phyloP scores from a whole-genome alignment of 2,888 invertebrate genomes.

The Alcis repandata region DNA sequence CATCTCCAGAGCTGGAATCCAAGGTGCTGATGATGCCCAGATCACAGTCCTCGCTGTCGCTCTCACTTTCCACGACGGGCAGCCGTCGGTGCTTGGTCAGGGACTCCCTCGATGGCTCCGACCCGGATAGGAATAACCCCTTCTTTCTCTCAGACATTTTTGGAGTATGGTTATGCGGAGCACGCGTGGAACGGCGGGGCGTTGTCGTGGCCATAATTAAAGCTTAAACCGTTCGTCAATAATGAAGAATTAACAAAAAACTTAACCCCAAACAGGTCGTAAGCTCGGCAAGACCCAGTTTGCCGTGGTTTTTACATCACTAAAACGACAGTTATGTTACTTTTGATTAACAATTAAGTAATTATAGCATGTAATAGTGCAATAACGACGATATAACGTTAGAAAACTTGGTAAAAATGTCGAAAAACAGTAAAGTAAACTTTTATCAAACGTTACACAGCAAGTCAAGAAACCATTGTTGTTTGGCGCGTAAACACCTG shows the following conservation, averaged over 20 bases:
- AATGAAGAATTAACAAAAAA: slow-evolving; percentile 31
- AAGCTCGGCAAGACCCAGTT: slow-evolving; percentile 44
- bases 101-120: slow-evolving; percentile 67
- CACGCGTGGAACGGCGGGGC: slow-evolving; percentile 74
- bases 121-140: slow-evolving; percentile 84
- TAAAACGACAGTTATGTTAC: slow-evolving; percentile 21
- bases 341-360: slow-evolving; percentile 24
- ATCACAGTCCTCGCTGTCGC: slow-evolving; percentile 84
- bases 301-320: slow-evolving; percentile 29
- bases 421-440: slow-evolving; percentile 57
- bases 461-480: slow-evolving; percentile 68
- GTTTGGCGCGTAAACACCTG: slow-evolving; percentile 86
- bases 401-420: slow-evolving; percentile 46
- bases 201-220: slow-evolving; percentile 73
- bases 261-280: slow-evolving; percentile 23
- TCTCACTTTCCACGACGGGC: slow-evolving; percentile 80
- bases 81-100: slow-evolving; percentile 75
- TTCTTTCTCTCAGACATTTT: slow-evolving; percentile 88
- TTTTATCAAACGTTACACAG: slow-evolving; percentile 63
- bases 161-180: slow-evolving; percentile 82
- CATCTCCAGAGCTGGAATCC: slow-evolving; percentile 78
- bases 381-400: slow-evolving; percentile 40
- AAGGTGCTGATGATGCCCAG: slow-evolving; percentile 87
- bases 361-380: slow-evolving; percentile 29
- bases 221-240: slow-evolving; percentile 37